These are phyloP conservation scores for Drosophila santomea DNA, from an alignment of 1,140 invertebrate genomes.

Conservation along the genomic window DNA sequence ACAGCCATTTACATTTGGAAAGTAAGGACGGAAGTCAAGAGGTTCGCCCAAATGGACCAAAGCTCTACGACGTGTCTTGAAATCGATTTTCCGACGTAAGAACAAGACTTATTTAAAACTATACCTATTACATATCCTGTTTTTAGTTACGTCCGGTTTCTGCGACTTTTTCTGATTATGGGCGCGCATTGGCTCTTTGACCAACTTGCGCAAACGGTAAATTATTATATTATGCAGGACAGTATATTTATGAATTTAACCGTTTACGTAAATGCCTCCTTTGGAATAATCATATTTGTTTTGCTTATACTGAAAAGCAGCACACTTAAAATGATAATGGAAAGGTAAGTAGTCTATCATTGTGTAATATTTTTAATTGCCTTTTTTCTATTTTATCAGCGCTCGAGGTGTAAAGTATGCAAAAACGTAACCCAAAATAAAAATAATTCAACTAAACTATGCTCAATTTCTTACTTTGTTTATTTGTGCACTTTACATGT, in stretches of 20 bases:
- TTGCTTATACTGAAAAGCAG: conserved; percentile 5
- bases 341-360: too few species aligned
- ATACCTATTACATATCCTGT: too few species aligned
- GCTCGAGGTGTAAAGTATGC: too few species aligned
- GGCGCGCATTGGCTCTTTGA: background rate
- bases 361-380: too few species aligned
- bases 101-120: too few species aligned
- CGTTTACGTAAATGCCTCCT: too few species aligned
- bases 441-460: too few species aligned
- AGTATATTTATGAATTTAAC: background rate
- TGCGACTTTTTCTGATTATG: background rate
- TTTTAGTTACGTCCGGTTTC: background rate
- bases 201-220: too few species aligned
- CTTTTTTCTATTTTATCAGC: too few species aligned
- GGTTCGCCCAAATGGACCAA: background rate
- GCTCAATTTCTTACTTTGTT: too few species aligned
- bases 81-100: background rate
- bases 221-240: background rate
- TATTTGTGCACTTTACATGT: too few species aligned
- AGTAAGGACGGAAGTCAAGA: background rate
- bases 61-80: background rate
- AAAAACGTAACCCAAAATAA: too few species aligned
- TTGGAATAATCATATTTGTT: background rate
- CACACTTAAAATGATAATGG: background rate
- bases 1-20: background rate